phyloP scores from a whole-genome alignment of 2,888 invertebrate genomes.

The Hirtodrosophila trivittata region DNA sequence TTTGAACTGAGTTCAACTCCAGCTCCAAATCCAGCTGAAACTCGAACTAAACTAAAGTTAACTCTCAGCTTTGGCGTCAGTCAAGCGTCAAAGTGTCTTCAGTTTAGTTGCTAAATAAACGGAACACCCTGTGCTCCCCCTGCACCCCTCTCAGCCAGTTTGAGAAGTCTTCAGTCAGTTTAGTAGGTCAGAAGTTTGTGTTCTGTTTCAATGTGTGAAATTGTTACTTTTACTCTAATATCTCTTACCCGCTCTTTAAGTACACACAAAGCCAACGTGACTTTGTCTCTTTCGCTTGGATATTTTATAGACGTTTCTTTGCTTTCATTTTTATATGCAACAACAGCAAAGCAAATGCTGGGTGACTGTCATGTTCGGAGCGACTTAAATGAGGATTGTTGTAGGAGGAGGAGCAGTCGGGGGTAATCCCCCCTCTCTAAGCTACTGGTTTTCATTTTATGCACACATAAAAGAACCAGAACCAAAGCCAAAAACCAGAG shows the following conservation, averaged over 20 bases:
- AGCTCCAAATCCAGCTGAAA: slow-evolving; percentile 23
- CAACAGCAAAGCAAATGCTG: slow-evolving; percentile 56
- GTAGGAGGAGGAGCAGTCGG: background rate
- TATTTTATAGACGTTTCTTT: slow-evolving; percentile 65
- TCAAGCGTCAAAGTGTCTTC: slow-evolving; percentile 74
- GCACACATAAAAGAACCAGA: slow-evolving; percentile 47
- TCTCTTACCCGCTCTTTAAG: slow-evolving; percentile 48
- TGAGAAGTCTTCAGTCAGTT: slow-evolving; percentile 11
- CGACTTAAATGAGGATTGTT: slow-evolving; percentile 26
- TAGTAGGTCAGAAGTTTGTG: slow-evolving; percentile 72
- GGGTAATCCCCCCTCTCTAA: background rate
- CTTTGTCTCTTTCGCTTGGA: slow-evolving; percentile 71
- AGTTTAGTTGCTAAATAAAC: slow-evolving; percentile 13
- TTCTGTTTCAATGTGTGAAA: slow-evolving; percentile 62
- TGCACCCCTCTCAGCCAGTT: background rate
- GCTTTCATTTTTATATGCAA: slow-evolving; percentile 70
- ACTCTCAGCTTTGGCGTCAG: slow-evolving; percentile 56
- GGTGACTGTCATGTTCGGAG: slow-evolving; percentile 74
- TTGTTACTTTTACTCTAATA: slow-evolving; percentile 56
- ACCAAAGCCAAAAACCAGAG: background rate
- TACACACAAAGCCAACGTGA: slow-evolving; percentile 65
- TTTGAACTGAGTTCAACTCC: slow-evolving; percentile 41
- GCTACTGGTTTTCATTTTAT: slow-evolving; percentile 73
- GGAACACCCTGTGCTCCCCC: slow-evolving; percentile 34
- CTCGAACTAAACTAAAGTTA: slow-evolving; percentile 28